Conservation (phyloP, 2,797 vertebrate species). For the Chrosomus eos region DNA sequence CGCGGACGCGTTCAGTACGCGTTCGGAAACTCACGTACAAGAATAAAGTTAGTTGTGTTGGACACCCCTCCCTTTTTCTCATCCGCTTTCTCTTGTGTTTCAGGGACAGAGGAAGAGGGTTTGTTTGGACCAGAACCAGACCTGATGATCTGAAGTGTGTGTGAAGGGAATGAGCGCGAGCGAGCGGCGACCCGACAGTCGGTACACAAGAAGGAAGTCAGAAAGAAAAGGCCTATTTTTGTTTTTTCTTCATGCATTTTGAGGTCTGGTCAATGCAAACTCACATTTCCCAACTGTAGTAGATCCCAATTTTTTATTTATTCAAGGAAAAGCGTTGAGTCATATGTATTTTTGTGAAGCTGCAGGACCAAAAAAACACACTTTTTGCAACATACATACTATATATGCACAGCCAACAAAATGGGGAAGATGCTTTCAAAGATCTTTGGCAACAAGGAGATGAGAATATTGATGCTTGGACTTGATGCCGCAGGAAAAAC, state of each 20-base stretch:
- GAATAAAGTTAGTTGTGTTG: constrained; percentile 82
- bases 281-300: neutral
- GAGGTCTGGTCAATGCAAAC: neutral
- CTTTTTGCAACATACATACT: constrained; percentile 42
- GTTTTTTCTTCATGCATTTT: neutral
- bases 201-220: constrained; percentile 78
- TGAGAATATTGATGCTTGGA: constrained; percentile 99
- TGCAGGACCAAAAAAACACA: constrained; percentile 30
- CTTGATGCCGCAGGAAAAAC: constrained; percentile 98
- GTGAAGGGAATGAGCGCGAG: constrained; percentile 51
- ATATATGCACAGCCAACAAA: constrained; percentile 78
- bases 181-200: constrained; percentile 69
- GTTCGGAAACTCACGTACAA: constrained; percentile 33
- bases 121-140: no score
- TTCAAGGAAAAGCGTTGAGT: neutral
- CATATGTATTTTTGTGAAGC: neutral
- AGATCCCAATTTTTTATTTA: neutral
- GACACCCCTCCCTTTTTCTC: constrained; percentile 80
- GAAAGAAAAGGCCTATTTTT: constrained; percentile 71
- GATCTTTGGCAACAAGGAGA: constrained; percentile 99
- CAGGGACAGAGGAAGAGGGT: constrained; percentile 62
- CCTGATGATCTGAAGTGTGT: neutral
- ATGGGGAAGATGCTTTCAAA: constrained; percentile 99
- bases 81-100: constrained; percentile 76
- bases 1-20: neutral